Evolutionary conservation across 1,140 invertebrate species (phyloP).

Genomic region (Magallana angulata): DNA sequence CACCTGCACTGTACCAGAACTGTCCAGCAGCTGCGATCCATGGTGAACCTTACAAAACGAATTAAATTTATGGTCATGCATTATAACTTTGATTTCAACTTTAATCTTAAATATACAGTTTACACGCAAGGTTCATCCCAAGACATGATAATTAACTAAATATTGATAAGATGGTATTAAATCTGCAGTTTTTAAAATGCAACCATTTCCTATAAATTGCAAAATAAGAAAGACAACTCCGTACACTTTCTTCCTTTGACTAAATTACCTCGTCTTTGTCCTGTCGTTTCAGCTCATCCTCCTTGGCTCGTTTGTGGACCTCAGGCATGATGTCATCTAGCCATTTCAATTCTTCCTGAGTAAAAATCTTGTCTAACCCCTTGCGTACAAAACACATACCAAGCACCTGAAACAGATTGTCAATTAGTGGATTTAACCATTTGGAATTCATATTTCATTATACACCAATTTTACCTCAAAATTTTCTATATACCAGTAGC

Average conservation of each 20-base stretch:
- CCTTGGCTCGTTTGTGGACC: slow-evolving; percentile 65
- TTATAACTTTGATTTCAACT: no score
- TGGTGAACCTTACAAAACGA: neutral
- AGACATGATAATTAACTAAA: no score
- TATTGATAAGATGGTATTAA: no score
- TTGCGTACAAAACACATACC: slow-evolving; percentile 98
- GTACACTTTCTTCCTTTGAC: neutral
- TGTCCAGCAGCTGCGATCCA: neutral
- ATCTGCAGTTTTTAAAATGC: no score
- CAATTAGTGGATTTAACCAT: neutral
- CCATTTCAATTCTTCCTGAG: slow-evolving; percentile 95
- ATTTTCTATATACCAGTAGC: neutral
- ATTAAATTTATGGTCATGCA: neutral
- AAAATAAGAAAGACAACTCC: neutral
- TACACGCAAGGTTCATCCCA: no score
- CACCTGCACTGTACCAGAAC: slow-evolving; percentile 20
- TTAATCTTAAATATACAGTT: no score
- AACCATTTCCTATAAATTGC: neutral
- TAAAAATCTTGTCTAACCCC: slow-evolving; percentile 93
- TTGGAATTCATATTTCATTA: neutral
- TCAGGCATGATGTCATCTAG: slow-evolving; percentile 98
- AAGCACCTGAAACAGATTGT: slow-evolving; percentile 86
- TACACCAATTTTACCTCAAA: neutral
- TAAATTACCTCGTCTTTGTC: slow-evolving; percentile 46
- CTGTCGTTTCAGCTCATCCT: slow-evolving; percentile 66